Percentiles rank a stretch among this genome's conserved stretches.
These are phyloP conservation scores for Agriopis marginaria DNA, from an alignment of 2,888 invertebrate species.

Conservation along the genomic window DNA sequence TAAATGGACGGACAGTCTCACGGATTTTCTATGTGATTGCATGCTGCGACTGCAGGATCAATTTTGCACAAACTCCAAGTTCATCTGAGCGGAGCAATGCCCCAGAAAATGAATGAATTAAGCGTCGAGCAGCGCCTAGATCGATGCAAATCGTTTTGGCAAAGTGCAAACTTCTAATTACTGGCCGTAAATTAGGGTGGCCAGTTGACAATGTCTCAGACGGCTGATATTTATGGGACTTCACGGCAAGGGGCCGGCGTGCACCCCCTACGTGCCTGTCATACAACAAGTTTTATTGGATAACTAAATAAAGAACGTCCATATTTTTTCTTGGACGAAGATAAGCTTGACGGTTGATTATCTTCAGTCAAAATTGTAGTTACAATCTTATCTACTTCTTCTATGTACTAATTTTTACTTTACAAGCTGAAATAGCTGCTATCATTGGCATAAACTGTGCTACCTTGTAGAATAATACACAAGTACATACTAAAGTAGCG, in stretches of 20 bases:
- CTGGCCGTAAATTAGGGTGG: conserved; percentile 85
- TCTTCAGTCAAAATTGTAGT: neutral
- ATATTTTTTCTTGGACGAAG: conserved; percentile 10
- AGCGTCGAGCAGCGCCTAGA: conserved; percentile 53
- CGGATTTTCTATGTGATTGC: neutral
- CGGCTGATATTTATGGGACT: conserved; percentile 81
- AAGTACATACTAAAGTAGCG: neutral
- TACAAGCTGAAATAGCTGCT: too few species aligned
- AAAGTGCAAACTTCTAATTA: conserved; percentile 86
- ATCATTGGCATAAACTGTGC: too few species aligned
- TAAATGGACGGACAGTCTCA: too few species aligned
- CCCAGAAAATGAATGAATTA: conserved; percentile 16
- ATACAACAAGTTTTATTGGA: conserved; percentile 58
- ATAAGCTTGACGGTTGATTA: neutral
- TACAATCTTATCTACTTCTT: neutral
- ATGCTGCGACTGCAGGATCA: neutral
- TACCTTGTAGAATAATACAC: too few species aligned
- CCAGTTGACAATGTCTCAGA: conserved; percentile 85
- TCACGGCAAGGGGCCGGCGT: conserved; percentile 62
- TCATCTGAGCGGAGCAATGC: neutral
- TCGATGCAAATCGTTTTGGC: conserved; percentile 85
- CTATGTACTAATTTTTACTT: too few species aligned
- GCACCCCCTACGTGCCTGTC: conserved; percentile 59
- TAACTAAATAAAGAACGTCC: conserved; percentile 25
- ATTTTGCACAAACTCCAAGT: neutral